A percentile compares a stretch with the other conserved stretches of the same genome.
phyloP scores from a whole-genome alignment of 2,888 invertebrate species.

The Epiblema foenella region DNA sequence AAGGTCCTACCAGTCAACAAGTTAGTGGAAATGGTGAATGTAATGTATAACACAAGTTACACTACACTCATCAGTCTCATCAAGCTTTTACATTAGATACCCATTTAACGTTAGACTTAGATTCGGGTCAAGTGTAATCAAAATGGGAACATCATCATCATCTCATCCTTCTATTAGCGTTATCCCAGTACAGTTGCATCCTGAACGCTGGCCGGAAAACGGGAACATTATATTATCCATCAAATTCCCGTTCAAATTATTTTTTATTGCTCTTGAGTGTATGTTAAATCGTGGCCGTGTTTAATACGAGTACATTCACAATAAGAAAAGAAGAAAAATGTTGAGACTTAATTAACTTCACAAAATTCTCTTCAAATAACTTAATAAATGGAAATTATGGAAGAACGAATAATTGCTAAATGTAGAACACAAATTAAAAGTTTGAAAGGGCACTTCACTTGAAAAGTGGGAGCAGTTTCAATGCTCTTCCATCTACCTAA shows the following conservation, averaged over 20 bases:
- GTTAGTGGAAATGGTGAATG: neutral
- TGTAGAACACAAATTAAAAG: slow-evolving; percentile 37
- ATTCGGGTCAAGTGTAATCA: too few relatives aligned
- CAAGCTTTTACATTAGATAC: too few relatives aligned
- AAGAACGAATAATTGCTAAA: slow-evolving; percentile 23
- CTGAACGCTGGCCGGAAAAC: too few relatives aligned
- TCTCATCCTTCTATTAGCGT: too few relatives aligned
- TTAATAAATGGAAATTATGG: slow-evolving; percentile 19
- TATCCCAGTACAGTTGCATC: too few relatives aligned
- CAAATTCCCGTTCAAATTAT: too few relatives aligned
- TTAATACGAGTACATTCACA: neutral
- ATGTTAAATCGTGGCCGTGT: neutral
- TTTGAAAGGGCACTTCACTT: slow-evolving; percentile 32
- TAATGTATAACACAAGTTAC: too few relatives aligned
- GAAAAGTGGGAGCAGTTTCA: slow-evolving; percentile 32
- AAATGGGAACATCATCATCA: too few relatives aligned
- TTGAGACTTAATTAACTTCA: slow-evolving; percentile 4
- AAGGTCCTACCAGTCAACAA: neutral
- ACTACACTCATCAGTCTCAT: too few relatives aligned
- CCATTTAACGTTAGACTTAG: too few relatives aligned
- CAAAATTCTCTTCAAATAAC: slow-evolving; percentile 2
- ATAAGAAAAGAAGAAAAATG: neutral
- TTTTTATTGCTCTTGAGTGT: too few relatives aligned
- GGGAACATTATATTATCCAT: too few relatives aligned
- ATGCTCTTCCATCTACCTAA: slow-evolving; percentile 23